phyloP scores from a whole-genome alignment of 2,113 vertebrate species.

The Rhombomys opimus region DNA sequence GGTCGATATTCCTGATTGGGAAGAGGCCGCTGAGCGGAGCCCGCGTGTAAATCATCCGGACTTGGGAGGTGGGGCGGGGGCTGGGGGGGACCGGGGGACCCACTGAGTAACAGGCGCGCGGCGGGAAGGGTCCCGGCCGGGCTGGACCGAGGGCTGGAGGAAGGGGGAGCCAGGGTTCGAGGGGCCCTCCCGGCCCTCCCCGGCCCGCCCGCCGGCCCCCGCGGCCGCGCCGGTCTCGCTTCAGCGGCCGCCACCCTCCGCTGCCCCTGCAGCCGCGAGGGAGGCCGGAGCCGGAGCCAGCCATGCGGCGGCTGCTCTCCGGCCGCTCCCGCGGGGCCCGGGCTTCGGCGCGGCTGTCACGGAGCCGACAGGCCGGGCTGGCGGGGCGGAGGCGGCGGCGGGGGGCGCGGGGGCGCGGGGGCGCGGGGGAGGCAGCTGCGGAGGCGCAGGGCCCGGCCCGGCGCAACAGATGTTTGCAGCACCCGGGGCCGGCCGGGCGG shows the following conservation, averaged over 20 bases:
- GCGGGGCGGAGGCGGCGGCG: slow-evolving; percentile 33
- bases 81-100: slow-evolving; percentile 26
- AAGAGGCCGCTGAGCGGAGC: slow-evolving; percentile 75
- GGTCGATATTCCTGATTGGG: slow-evolving; percentile 85
- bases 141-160: neutral
- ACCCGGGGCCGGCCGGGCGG: slow-evolving; percentile 7
- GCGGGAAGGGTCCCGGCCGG: neutral
- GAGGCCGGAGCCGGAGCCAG: slow-evolving; percentile 77
- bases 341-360: slow-evolving; percentile 78
- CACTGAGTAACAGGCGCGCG: neutral
- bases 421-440: neutral
- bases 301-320: slow-evolving; percentile 76
- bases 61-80: slow-evolving; percentile 47
- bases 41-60: slow-evolving; percentile 79
- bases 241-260: slow-evolving; percentile 77
- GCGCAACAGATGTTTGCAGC: slow-evolving; percentile 74
- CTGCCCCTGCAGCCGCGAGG: slow-evolving; percentile 78
- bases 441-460: neutral
- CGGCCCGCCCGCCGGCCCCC: slow-evolving; percentile 54
- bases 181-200: neutral
- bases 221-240: slow-evolving; percentile 76
- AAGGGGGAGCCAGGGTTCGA: neutral
- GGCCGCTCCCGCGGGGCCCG: slow-evolving; percentile 78
- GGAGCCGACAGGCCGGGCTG: slow-evolving; percentile 72
- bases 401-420: slow-evolving; percentile 31